Evolutionary conservation across 1,140 invertebrate species (phyloP).

Genomic region (Eulimnadia texana): DNA sequence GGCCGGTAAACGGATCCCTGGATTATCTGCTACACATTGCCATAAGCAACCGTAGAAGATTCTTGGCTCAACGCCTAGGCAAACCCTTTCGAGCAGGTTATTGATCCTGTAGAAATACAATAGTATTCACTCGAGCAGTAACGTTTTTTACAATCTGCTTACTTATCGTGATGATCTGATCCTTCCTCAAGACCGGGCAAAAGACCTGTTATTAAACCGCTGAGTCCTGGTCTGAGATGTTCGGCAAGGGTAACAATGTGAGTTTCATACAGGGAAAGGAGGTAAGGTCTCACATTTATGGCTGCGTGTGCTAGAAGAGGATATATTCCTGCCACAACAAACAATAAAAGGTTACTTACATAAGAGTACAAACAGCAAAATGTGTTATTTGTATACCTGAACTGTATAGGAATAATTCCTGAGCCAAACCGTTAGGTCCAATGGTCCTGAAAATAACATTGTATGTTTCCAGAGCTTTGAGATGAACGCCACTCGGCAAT

Average conservation of each 20-base stretch:
- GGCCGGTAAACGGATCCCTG: conserved; percentile 67
- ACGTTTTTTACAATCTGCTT: conserved; percentile 8
- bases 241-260: conserved; percentile 77
- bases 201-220: conserved; percentile 71
- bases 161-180: conserved; percentile 76
- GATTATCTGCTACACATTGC: conserved; percentile 71
- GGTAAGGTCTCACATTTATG: conserved; percentile 71
- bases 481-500: conserved; percentile 77
- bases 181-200: conserved; percentile 79
- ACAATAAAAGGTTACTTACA: conserved; percentile 17
- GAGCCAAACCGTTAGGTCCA: conserved; percentile 61
- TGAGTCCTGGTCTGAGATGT: conserved; percentile 63
- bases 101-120: conserved; percentile 43
- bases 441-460: conserved; percentile 86
- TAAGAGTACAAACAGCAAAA: background rate
- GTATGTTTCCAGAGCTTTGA: conserved; percentile 87
- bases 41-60: conserved; percentile 81
- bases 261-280: conserved; percentile 78
- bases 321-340: conserved; percentile 54
- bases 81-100: conserved; percentile 58
- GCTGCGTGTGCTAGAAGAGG: conserved; percentile 77
- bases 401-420: conserved; percentile 77
- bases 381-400: too few species aligned
- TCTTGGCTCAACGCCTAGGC: conserved; percentile 56
- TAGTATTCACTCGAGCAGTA: conserved; percentile 1